Evolutionary conservation across 2,888 invertebrate genomes (phyloP).

Genomic region (Heliconius sara): DNA sequence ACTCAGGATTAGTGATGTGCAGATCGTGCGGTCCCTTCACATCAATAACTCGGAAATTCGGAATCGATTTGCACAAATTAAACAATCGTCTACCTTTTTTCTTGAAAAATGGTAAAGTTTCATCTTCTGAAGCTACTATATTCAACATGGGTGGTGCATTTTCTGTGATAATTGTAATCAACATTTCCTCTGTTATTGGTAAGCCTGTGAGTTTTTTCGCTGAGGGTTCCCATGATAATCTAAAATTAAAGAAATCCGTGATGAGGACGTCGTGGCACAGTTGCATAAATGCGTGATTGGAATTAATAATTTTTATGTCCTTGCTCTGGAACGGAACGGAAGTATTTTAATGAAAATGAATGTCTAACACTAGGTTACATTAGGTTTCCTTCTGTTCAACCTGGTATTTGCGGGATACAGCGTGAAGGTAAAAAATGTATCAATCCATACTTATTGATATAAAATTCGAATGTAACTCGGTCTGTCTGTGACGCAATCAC

Average conservation of each 20-base stretch:
- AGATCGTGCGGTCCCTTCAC: slow-evolving; percentile 84
- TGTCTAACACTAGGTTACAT: background rate
- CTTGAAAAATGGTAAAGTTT: slow-evolving; percentile 43
- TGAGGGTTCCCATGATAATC: slow-evolving; percentile 65
- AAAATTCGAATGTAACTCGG: no score
- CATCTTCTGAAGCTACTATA: slow-evolving; percentile 52
- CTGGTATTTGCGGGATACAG: background rate
- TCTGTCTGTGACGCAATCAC: no score
- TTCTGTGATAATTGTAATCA: slow-evolving; percentile 17
- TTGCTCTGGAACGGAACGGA: background rate
- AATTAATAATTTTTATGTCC: background rate
- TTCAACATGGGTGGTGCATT: slow-evolving; percentile 57
- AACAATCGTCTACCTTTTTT: slow-evolving; percentile 54
- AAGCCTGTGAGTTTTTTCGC: slow-evolving; percentile 58
- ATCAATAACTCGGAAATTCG: slow-evolving; percentile 51
- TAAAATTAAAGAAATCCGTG: slow-evolving; percentile 43
- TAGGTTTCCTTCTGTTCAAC: no score
- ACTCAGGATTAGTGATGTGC: slow-evolving; percentile 82
- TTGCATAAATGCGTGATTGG: background rate
- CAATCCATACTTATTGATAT: no score
- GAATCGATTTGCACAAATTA: slow-evolving; percentile 54
- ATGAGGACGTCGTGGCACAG: background rate
- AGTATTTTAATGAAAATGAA: background rate
- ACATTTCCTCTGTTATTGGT: slow-evolving; percentile 57
- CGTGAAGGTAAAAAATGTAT: background rate